Conservation (phyloP, 2,888 invertebrate species). For the Hypselothyrea guttata region DNA sequence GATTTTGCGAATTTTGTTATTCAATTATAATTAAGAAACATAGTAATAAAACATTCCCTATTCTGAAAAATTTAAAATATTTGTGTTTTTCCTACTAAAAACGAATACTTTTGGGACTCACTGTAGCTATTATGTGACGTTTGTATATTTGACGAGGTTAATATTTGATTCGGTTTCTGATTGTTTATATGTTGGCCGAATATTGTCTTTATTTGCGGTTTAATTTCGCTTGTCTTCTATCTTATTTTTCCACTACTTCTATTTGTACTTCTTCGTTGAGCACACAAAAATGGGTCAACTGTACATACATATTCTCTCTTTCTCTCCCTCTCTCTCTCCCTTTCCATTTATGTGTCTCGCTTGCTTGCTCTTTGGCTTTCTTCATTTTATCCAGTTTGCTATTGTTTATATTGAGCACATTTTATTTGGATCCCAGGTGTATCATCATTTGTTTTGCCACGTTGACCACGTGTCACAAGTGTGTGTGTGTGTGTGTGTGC, state of each 20-base stretch:
- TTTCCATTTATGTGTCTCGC: neutral
- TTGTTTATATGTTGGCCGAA: slow-evolving; percentile 44
- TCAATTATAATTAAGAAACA: too few species aligned
- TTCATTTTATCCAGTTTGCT: too few species aligned
- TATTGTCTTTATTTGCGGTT: slow-evolving; percentile 60
- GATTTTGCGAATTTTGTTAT: too few species aligned
- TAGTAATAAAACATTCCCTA: too few species aligned
- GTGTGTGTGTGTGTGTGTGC: slow-evolving; percentile 6
- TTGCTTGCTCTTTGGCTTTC: too few species aligned
- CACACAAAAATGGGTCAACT: slow-evolving; percentile 46
- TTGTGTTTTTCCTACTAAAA: too few species aligned
- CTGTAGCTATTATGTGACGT: neutral
- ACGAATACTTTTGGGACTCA: too few species aligned
- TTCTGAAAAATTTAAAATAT: too few species aligned
- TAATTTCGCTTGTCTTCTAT: slow-evolving; percentile 30
- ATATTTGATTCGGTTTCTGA: too few species aligned
- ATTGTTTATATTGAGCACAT: slow-evolving; percentile 53
- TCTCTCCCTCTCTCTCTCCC: neutral
- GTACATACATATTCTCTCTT: slow-evolving; percentile 6
- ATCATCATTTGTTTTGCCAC: slow-evolving; percentile 74
- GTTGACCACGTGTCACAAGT: slow-evolving; percentile 50
- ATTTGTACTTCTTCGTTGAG: slow-evolving; percentile 10
- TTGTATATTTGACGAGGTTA: slow-evolving; percentile 11
- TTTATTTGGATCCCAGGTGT: slow-evolving; percentile 65
- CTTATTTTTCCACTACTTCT: slow-evolving; percentile 5